Evolutionary conservation across 2,888 invertebrate species (phyloP), one percentile per base, ranked within the genome.

Genomic region (Liopterus haemorrhoidalis): DNA sequence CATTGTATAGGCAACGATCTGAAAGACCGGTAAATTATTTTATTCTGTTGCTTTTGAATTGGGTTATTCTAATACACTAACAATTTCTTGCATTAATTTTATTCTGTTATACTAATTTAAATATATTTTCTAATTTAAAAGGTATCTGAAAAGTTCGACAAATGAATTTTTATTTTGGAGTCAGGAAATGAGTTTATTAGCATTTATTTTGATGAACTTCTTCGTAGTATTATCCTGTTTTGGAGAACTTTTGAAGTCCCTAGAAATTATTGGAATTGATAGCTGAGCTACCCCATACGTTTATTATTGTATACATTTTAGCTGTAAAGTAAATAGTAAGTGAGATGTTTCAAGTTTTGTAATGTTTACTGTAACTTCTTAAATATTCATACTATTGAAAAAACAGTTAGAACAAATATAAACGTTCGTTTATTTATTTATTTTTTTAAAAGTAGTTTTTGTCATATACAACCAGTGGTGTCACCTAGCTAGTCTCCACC

Each of bases 1-100:
- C 82, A 79, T 71, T 74, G 81, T 60, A 78, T 89, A 67, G 80
- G 79, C 74, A 81, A 79, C 62, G 89, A 89, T 68, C 67, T 81
- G 59, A 75, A 80, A 57, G 66, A 73, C 60, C 85, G 88, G 88
- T 89, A 80, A 82, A 62, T 62, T 57, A 53, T 51, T 52, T 49
- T 54, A 49, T 57, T 40, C 57, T 50, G 38, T 54, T 45, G 51
- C 49, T 54, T 54, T 49, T 48, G 31, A 43, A n/a, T 33, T 33
- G 18, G 18, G 9, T 33, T 9, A 15, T 12, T 15, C 20, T 33
- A 18, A 32, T n/a, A 18, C 15, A 18, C 25, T 25, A 25, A 28
- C 37, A 25, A 16, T 11, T 44, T 38, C 11, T 24, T 15, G 16
- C 11, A 11, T 33, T 33, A 19, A 4, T 12, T 18, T 20, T 33